A percentile compares a stretch with the other conserved stretches of the same genome.
phyloP scores from a whole-genome alignment of 1,140 invertebrate genomes.

The Halotydeus destructor region DNA sequence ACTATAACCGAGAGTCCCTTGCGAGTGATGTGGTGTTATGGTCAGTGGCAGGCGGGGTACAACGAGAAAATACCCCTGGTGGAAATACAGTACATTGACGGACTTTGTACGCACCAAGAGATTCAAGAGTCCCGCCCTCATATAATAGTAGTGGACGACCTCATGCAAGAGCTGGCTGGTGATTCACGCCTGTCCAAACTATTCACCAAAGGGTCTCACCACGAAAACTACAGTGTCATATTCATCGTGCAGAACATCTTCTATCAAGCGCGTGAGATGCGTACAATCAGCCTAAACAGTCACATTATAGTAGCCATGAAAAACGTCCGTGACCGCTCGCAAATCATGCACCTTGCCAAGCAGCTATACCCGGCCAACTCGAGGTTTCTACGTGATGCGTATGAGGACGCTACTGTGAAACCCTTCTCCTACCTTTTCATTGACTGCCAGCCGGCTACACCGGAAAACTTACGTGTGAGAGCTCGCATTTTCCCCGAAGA shows the following conservation, averaged over 20 bases:
- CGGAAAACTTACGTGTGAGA: neutral
- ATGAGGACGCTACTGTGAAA: slow-evolving; percentile 13
- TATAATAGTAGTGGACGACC: slow-evolving; percentile 23
- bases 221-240: slow-evolving; percentile 25
- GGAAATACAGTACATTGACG: neutral
- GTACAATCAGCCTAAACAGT: slow-evolving; percentile 23
- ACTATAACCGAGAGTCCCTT: too few relatives aligned
- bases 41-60: neutral
- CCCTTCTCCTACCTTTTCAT: slow-evolving; percentile 7
- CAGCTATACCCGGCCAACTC: slow-evolving; percentile 19
- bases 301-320: slow-evolving; percentile 25
- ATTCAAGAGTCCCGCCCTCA: neutral
- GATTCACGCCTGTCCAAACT: slow-evolving; percentile 22
- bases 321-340: slow-evolving; percentile 24
- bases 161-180: slow-evolving; percentile 22
- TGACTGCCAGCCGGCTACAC: slow-evolving; percentile 4
- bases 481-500: neutral
- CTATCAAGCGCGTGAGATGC: slow-evolving; percentile 23
- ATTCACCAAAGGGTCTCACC: slow-evolving; percentile 25
- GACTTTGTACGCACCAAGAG: neutral
- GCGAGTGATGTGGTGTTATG: neutral
- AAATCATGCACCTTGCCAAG: slow-evolving; percentile 22
- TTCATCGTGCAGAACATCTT: slow-evolving; percentile 26
- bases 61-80: neutral
- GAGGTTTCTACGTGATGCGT: slow-evolving; percentile 20